Evolutionary conservation across 2,797 vertebrate species (phyloP).

Genomic region (Coracias cyanogaster): DNA sequence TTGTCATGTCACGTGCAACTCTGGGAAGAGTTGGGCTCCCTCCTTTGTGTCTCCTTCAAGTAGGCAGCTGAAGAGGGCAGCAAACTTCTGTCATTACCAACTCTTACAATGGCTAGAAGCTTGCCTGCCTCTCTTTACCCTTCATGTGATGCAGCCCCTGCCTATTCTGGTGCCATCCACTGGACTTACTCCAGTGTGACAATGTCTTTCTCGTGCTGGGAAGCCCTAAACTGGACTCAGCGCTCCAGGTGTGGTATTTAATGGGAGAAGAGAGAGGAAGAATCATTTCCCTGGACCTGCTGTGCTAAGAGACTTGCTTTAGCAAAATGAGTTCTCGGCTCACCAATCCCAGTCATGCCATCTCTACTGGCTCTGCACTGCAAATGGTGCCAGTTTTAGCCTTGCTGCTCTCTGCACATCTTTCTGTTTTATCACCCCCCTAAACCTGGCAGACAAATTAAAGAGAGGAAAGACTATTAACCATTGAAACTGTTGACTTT

Average conservation of each 20-base stretch:
- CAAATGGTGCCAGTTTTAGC: not conserved
- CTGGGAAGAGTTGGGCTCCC: not conserved
- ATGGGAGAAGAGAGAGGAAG: not conserved
- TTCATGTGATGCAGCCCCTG: fast-evolving
- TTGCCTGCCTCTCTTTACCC: not conserved
- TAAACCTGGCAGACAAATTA: not conserved
- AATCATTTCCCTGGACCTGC: not conserved
- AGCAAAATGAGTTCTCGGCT: not conserved
- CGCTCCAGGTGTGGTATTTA: not conserved
- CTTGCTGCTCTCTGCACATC: not conserved
- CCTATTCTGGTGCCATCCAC: not conserved
- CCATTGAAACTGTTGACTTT: not conserved
- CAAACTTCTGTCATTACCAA: fast-evolving
- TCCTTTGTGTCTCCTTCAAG: not conserved
- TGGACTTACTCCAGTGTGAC: not conserved
- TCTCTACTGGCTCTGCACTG: not conserved
- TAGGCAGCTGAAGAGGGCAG: not conserved
- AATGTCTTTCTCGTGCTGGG: not conserved
- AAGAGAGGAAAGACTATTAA: not conserved
- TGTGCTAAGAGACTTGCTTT: not conserved
- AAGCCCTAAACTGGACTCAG: not conserved
- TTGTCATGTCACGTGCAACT: not conserved
- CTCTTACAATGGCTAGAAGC: not conserved
- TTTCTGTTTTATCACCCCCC: not conserved
- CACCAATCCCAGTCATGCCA: not conserved